A percentile compares a stretch with the other conserved stretches of the same genome.
Conservation (phyloP, 1,140 invertebrate genomes). For the Neodiprion virginianus region DNA sequence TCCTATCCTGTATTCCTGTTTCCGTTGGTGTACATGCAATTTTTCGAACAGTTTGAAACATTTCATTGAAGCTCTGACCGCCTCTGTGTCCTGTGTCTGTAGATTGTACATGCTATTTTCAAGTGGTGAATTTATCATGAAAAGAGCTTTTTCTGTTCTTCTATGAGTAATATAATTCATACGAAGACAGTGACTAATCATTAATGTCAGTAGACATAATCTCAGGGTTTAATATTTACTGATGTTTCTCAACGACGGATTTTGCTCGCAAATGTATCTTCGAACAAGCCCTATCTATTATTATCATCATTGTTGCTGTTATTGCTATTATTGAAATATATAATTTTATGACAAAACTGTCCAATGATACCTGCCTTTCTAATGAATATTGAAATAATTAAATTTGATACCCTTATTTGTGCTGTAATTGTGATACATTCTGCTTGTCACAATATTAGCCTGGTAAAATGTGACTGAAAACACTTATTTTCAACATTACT, state of each 20-base stretch:
- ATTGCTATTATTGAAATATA: background rate
- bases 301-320: background rate
- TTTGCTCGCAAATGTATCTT: no score
- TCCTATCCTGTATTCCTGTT: background rate
- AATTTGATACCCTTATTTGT: background rate
- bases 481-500: no score
- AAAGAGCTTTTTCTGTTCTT: background rate
- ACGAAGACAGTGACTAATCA: background rate
- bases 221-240: background rate
- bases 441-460: background rate
- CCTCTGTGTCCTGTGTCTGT: slow-evolving; percentile 6
- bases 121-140: background rate
- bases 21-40: background rate
- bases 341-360: no score
- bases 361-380: no score
- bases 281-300: no score
- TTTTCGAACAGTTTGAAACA: background rate
- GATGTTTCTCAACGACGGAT: background rate
- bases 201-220: background rate
- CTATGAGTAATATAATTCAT: background rate
- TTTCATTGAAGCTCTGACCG: slow-evolving; percentile 7
- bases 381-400: background rate
- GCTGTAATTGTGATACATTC: background rate
- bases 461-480: background rate
- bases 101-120: slow-evolving; percentile 1